A percentile compares a stretch with the other conserved stretches of the same genome.
Evolutionary conservation across 2,113 vertebrate species (phyloP).

Genomic region (Rafetus swinhoei): DNA sequence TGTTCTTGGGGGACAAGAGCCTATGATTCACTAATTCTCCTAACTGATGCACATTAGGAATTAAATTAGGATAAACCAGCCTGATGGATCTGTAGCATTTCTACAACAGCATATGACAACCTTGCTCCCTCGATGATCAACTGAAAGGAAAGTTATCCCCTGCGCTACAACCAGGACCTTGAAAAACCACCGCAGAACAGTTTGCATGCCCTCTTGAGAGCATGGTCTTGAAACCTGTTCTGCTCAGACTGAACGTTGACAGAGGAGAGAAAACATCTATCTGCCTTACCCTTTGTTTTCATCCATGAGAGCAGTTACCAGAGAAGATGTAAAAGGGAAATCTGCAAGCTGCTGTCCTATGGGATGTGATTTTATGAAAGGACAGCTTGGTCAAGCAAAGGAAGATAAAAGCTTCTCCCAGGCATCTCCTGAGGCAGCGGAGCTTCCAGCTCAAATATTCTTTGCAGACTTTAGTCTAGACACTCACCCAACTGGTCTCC

Average conservation of each 20-base stretch:
- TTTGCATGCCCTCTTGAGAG: not conserved
- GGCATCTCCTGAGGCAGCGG: not conserved
- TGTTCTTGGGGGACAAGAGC: not conserved
- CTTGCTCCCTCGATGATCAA: rapidly evolving
- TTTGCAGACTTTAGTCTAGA: not conserved
- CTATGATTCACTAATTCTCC: not conserved
- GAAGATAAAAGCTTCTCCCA: not conserved
- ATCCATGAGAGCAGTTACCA: not conserved
- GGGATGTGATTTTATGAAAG: rapidly evolving
- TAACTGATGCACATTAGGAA: not conserved
- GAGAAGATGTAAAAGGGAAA: not conserved
- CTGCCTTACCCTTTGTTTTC: not conserved
- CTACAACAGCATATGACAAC: no score
- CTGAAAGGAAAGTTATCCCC: not conserved
- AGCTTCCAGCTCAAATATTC: not conserved
- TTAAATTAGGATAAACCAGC: not conserved
- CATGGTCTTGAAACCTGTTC: not conserved
- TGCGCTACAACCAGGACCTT: not conserved
- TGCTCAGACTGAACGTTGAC: rapidly evolving
- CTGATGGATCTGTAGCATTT: rapidly evolving
- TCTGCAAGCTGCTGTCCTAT: not conserved
- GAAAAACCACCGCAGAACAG: not conserved
- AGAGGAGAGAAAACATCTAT: not conserved
- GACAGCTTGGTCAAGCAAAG: not conserved
- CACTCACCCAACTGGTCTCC: no score